phyloP scores from a whole-genome alignment of 2,113 vertebrate species.

The Cyrtonyx montezumae region DNA sequence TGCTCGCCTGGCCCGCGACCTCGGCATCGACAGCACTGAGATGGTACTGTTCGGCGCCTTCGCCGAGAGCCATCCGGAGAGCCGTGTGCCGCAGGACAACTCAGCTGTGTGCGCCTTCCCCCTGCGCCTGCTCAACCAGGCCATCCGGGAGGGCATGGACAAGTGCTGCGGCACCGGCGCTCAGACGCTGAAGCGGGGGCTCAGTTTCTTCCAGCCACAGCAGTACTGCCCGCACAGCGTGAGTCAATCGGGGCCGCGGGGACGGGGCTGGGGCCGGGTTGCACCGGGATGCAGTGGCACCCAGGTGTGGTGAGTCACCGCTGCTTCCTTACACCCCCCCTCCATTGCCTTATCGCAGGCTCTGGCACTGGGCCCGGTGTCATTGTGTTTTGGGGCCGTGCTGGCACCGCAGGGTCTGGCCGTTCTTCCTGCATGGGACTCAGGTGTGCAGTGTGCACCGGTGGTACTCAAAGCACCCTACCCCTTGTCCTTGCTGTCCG shows the following conservation, averaged over 20 bases:
- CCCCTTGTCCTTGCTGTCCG: fast-evolving
- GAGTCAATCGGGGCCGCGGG: not conserved
- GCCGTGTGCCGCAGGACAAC: constrained; percentile 41
- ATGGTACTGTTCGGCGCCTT: constrained; percentile 90
- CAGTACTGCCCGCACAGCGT: constrained; percentile 91
- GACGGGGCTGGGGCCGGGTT: not conserved
- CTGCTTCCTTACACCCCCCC: not conserved
- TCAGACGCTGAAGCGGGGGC: constrained; percentile 80
- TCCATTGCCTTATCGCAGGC: not conserved
- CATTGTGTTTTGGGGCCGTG: not conserved
- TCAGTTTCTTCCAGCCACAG: constrained; percentile 86
- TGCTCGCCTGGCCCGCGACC: constrained; percentile 81
- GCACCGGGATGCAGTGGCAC: fast-evolving
- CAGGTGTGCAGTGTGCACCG: too few relatives aligned
- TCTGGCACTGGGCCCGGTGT: not conserved
- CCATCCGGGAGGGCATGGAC: constrained; percentile 85
- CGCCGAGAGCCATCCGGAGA: constrained; percentile 66
- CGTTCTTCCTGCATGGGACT: fast-evolving
- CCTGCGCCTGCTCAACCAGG: constrained; percentile 79
- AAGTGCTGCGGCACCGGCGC: constrained; percentile 79
- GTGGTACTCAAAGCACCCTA: not conserved
- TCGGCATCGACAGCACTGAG: constrained; percentile 78
- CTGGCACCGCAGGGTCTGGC: fast-evolving
- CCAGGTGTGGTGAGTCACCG: not conserved
- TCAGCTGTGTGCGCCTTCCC: constrained; percentile 94